Conservation (phyloP, 2,888 invertebrate genomes). For the Herminia tarsipennalis region DNA sequence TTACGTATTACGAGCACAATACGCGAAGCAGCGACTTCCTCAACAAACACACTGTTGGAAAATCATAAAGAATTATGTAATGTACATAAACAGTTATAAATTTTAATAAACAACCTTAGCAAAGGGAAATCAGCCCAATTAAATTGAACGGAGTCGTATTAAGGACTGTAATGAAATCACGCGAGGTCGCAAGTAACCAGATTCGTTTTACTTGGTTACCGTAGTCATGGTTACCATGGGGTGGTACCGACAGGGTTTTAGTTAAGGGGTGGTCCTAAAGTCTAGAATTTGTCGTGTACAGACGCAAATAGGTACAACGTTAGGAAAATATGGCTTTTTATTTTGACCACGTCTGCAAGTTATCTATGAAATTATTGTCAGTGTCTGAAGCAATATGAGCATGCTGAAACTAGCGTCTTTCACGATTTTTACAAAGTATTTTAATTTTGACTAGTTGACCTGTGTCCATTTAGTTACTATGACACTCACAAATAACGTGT, state of each 20-base stretch:
- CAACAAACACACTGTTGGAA: neutral
- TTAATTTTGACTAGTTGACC: no score
- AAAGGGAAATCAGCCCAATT: slow-evolving; percentile 29
- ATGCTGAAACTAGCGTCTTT: no score
- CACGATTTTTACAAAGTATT: no score
- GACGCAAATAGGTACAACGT: slow-evolving; percentile 8
- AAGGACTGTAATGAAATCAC: slow-evolving; percentile 32
- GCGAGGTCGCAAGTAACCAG: slow-evolving; percentile 33
- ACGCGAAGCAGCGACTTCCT: neutral
- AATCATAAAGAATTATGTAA: slow-evolving; percentile 14
- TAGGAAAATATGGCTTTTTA: no score
- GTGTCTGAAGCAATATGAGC: no score
- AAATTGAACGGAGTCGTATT: slow-evolving; percentile 19
- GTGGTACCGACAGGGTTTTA: neutral
- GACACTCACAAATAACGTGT: no score
- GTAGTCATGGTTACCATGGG: slow-evolving; percentile 49
- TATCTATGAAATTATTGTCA: no score
- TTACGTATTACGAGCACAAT: neutral
- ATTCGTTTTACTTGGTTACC: slow-evolving; percentile 34
- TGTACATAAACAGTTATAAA: slow-evolving; percentile 18
- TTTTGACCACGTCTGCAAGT: no score
- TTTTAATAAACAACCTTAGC: slow-evolving; percentile 32
- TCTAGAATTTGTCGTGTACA: slow-evolving; percentile 17
- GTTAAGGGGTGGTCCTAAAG: slow-evolving; percentile 10
- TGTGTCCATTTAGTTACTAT: no score